Base-by-base conservation (phyloP, 2,113 vertebrate genomes). In the Notarius quadriscutis region DNA sequence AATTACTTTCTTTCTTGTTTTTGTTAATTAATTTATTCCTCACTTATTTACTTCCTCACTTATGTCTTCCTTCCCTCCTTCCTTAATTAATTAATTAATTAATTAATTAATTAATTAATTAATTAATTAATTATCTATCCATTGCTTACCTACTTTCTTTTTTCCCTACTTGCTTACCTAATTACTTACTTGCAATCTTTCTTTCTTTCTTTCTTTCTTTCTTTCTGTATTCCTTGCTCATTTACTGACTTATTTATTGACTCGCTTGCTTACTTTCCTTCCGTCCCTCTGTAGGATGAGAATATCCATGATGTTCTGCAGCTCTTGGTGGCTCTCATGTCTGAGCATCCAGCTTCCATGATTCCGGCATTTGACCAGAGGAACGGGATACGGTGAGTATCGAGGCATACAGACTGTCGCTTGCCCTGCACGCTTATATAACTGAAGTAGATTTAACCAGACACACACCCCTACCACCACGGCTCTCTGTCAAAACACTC, bases 321-420 rank as follows among this genome's bases (percentile, higher is more conserved):
- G 94, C 94, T 99, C 90, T 90, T 99, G 62, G 98, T 99, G 91
- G 98, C 98, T 88, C 95, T 99, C 25, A 99, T 99, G 98, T 99
- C 98, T 5, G 98, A 99, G 90, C 98, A 99, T 84, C 98, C 98
- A 27, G 98, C 98, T 11, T 99, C 98, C 87, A 99, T 99, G 98
- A 99, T 99, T 92, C 98, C 98, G 71, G 98, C 98, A 9, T 99
- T 99, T 91, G 98, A 99, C 94, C 98, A 99, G 94, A 97, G 98
- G 89, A 99, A 99, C 85, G 98, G 98, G 89, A 99, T 99, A 96
- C 96, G 98, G 98, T 99, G 94, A 96, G 93, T 86, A 20, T 71
- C 65, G 78, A 79, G 12, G 69, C 74, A 50, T 58, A 60, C 20
- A 85, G 53, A 11, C 53, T 9, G 12, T 71, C 67, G 34, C 51